Base-by-base conservation (phyloP, 2,888 invertebrate species). In the Bhutanitis thaidina region DNA sequence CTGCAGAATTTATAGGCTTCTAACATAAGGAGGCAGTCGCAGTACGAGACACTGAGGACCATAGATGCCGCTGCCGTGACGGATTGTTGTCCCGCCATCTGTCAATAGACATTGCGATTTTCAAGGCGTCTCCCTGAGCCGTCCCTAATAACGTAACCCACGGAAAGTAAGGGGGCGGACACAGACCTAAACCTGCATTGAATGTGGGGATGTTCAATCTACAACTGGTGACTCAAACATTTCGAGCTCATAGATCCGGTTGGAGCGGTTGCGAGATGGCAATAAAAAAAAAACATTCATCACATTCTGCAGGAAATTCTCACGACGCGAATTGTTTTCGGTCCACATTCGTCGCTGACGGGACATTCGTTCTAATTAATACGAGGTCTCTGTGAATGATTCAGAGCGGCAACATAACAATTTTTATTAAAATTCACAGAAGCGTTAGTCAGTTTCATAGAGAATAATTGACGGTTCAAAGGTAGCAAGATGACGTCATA, bases 311-410 rank as follows among this genome's bases (percentile, higher is more conserved):
- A 27, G 37, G n/a, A 37, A 15, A 30, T 45, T 45, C 45, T 37
- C 37, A 37, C 37, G 45, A 30, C n/a, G 25, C 27, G 44, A 27
- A 45, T 15, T n/a, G 15, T 37, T 20, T n/a, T n/a, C 32, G 14
- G 29, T 35, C 39, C 47, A 34, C 27, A 34, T 48, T 40, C 34
- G 15, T 27, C 25, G n/a, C 20, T 43, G 43, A 41, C 41, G 36
- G 49, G 30, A 15, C 43, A 37, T 49, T 43, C 20, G 25, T 49
- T 49, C 25, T 37, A 49, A 49, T 49, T 49, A 49, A 38, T 37
- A 30, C 30, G 13, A 29, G 7, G 20, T 27, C 27, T 37, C 29
- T 10, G 37, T 37, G 13, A 37, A 36, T 30, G 36, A 32, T 32
- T 43, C 14, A 7, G 13, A 39, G 20, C 20, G 10, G 12, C 15